phyloP scores from a whole-genome alignment of 2,797 vertebrate genomes.

The Masticophis lateralis region DNA sequence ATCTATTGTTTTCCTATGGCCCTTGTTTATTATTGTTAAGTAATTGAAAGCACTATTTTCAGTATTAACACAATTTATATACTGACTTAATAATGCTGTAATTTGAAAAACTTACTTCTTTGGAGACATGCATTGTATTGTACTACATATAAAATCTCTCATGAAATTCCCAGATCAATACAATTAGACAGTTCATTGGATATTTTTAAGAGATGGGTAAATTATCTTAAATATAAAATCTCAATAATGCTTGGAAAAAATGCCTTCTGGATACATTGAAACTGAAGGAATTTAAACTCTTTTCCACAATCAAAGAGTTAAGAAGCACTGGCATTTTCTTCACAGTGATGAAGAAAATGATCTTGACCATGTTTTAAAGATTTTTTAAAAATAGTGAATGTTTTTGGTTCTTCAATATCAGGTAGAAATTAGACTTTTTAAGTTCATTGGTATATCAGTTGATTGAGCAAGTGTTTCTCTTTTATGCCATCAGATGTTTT shows the following conservation, averaged over 20 bases:
- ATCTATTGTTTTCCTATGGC: neutral
- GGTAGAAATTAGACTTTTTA: neutral
- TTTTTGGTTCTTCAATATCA: neutral
- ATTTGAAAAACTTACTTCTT: neutral
- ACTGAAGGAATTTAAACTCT: neutral
- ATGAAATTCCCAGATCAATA: neutral
- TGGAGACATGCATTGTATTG: neutral
- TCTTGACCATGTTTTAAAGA: neutral
- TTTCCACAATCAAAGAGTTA: neutral
- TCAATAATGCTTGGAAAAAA: neutral
- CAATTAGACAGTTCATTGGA: neutral
- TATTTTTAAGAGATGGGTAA: neutral
- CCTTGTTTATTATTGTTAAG: neutral
- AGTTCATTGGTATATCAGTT: neutral
- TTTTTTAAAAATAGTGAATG: neutral
- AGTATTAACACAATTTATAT: neutral
- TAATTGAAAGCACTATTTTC: neutral
- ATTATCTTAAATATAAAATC: neutral
- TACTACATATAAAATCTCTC: neutral
- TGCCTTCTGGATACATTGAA: neutral
- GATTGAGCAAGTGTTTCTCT: conserved; percentile 3
- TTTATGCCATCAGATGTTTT: conserved; percentile 80
- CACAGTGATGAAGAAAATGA: neutral
- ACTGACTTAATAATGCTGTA: neutral
- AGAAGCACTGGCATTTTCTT: neutral